These are phyloP conservation scores for Paramuricea clavata DNA, from an alignment of 92 coral and sea anemone species.

Conservation along the genomic window DNA sequence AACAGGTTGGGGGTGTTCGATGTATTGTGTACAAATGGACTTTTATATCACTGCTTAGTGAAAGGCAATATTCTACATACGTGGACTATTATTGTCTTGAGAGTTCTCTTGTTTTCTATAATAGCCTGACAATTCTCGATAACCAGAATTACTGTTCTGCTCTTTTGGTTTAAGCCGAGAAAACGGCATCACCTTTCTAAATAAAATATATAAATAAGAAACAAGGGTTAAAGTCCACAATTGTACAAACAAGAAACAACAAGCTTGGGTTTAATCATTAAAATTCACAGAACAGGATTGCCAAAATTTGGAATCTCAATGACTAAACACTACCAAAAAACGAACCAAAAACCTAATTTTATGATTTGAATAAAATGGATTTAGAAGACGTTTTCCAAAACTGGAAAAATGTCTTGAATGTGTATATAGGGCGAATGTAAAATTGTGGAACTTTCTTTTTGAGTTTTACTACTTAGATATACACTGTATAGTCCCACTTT, in stretches of 20 bases:
- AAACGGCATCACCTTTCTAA: constrained; percentile 56
- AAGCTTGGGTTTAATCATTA: too few species aligned
- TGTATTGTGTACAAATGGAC: too few species aligned
- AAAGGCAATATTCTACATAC: not conserved
- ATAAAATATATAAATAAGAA: not conserved
- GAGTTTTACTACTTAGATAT: not conserved
- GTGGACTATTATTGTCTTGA: constrained; percentile 76
- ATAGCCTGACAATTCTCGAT: constrained; percentile 90
- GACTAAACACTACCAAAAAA: too few species aligned
- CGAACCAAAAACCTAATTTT: not conserved
- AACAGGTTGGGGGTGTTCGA: too few species aligned
- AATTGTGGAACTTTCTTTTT: too few species aligned
- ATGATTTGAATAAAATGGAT: not conserved
- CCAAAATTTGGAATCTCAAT: too few species aligned
- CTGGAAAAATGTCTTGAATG: too few species aligned
- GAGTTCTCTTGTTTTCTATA: constrained; percentile 79
- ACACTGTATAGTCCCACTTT: not conserved
- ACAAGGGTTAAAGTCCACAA: not conserved
- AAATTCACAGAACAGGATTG: too few species aligned
- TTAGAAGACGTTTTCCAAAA: not conserved
- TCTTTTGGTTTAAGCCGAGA: constrained; percentile 41
- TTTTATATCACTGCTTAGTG: not conserved
- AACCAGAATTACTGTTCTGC: constrained; percentile 52
- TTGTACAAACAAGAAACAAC: too few species aligned
- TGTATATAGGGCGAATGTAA: not conserved